Evolutionary conservation across 2,888 invertebrate species (phyloP), one percentile per base, ranked within the genome.

Genomic region (Polymixis lichenea): DNA sequence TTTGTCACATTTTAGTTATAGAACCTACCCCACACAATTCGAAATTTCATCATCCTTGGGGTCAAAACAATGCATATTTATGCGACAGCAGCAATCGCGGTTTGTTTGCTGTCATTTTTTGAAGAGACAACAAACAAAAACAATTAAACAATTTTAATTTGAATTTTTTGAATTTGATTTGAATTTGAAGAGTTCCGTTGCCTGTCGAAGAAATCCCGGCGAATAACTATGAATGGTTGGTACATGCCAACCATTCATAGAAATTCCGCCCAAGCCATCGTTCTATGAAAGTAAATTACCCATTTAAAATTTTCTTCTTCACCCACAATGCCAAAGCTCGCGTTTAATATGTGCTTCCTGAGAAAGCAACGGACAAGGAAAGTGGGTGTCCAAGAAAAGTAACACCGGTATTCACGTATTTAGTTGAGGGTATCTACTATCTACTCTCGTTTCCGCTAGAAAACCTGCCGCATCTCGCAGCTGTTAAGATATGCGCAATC

Each of bases 371-470:
- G 55, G 75, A 74, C 72, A 79, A 76, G 79, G 86, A 84, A 84
- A 84, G 84, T 84, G 73, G 82, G 71, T 32, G 69, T 72, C 66
- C 78, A 25, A 71, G 80, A 69, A 71, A 56, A 77, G 72, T 32
- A 38, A 66, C 72, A 84, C 84, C 86, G 86, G 87, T 79, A 82
- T 82, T 76, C 74, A 81, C 73, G 82, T 87, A 79, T 86, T 87
- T 80, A 86, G 78, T 55, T 43, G 73, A 56, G 25, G 61, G 73
- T 78, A 72, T 53, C 85, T 77, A 87, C 89, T 91, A 72, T 53
- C 85, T 77, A 87, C 89, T 91, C 90, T 90, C 89, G 76, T 89
- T 88, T 92, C 92, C 92, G 91, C 67, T 80, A 82, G 91, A 91
- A 91, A 90, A 90, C 90, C 87, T 82, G 89, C 85, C 58, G 70